Percentiles rank a stretch among this genome's conserved stretches.
phyloP scores from a whole-genome alignment of 2,797 vertebrate genomes.

The Carapus acus region DNA sequence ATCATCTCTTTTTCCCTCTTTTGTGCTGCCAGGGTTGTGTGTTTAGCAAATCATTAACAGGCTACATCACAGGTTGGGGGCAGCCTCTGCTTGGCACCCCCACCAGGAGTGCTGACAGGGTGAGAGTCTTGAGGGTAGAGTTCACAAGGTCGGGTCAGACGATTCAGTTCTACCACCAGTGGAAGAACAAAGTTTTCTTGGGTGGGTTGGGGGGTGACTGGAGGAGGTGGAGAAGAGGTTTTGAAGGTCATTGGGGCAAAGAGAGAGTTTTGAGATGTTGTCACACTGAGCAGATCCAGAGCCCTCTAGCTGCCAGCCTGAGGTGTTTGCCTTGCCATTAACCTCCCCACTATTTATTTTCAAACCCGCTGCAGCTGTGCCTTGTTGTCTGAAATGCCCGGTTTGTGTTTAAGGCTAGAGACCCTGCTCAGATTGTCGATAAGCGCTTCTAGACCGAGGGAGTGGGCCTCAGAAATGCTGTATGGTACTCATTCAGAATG shows the following conservation, averaged over 20 bases:
- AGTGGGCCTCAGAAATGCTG: conserved; percentile 31
- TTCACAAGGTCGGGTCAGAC: conserved; percentile 64
- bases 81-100: conserved; percentile 48
- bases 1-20: conserved; percentile 33
- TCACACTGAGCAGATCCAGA: conserved; percentile 70
- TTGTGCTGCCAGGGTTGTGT: conserved; percentile 51
- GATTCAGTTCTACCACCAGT: conserved; percentile 41
- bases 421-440: conserved; percentile 46
- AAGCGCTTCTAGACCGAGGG: conserved; percentile 30
- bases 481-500: conserved; percentile 18
- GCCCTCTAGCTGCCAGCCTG: conserved; percentile 55
- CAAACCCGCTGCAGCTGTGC: conserved; percentile 53
- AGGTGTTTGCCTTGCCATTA: conserved; percentile 73
- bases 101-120: conserved; percentile 64
- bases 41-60: conserved; percentile 72
- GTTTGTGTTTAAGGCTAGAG: conserved; percentile 35
- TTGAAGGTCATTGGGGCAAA: conserved; percentile 67
- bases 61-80: conserved; percentile 37
- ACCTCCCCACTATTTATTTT: conserved; percentile 69
- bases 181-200: conserved; percentile 31
- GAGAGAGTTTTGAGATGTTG: conserved; percentile 66
- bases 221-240: conserved; percentile 34
- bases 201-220: conserved; percentile 8
- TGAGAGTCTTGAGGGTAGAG: conserved; percentile 50
- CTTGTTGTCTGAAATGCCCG: conserved; percentile 48